Evolutionary conservation across 2,113 vertebrate species (phyloP), one percentile per base, ranked within the genome.

Genomic region (Melospiza melodia): DNA sequence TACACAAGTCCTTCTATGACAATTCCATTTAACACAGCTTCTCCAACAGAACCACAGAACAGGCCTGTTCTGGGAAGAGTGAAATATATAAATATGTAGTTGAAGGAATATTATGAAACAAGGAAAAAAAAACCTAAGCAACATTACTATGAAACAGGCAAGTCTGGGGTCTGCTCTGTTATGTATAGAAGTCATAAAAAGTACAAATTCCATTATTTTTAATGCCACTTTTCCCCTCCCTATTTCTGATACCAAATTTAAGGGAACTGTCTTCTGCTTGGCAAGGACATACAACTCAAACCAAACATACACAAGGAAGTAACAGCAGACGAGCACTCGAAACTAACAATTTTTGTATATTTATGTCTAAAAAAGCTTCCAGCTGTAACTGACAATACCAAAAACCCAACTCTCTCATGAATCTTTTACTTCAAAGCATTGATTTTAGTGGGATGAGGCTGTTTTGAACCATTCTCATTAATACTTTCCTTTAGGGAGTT

Each of bases 401-500:
- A 73, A 76, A 76, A 37, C 0, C 1, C 54, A 58, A 20, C 15
- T 33, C 17, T 35, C 13, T 59, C 39, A 63, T 28, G n/a, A 35
- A 51, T 35, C 31, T 51, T 82, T 69, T n/a, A 49, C 33, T 85
- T 79, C 58, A 71, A 86, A 94, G 66, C 62, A 58, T 11, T 57
- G 2, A 76, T 58, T 81, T 68, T 57, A 44, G 30, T 5, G 46
- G 85, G 49, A 65, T 39, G 43, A 80, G 66, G 46, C 35, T 78
- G 33, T 57, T 85, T 80, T 66, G 41, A 92, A 85, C 54, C 25
- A 76, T 3, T 43, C 72, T 57, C 72, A 59, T 93, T 81, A 92
- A 92, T 15, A 78, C 35, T 65, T 94, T 91, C 73, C 65, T 89
- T 91, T 27, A 62, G 62, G 52, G 73, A 92, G n/a, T 51, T 91